Percentiles rank a stretch among this genome's conserved stretches.
These are phyloP conservation scores for Phortica okadai DNA, from an alignment of 2,888 invertebrate species.

Conservation along the genomic window DNA sequence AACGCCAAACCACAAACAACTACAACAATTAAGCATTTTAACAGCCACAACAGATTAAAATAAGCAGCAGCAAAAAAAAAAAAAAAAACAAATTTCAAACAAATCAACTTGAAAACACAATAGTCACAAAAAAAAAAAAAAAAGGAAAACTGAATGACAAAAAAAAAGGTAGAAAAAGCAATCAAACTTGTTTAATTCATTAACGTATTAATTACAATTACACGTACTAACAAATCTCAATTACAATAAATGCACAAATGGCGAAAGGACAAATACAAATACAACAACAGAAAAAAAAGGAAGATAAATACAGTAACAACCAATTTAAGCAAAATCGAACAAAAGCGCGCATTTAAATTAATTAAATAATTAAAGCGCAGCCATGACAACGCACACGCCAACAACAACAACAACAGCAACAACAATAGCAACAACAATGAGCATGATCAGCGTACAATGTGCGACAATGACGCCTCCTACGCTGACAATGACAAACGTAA, in stretches of 20 bases:
- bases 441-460: too few species aligned
- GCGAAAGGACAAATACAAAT: neutral
- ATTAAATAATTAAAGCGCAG: conserved; percentile 52
- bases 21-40: conserved; percentile 31
- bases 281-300: neutral
- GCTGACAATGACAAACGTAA: conserved; percentile 26
- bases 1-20: conserved; percentile 19
- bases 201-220: conserved; percentile 33
- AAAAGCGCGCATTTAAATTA: conserved; percentile 45
- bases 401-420: neutral
- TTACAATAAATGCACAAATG: conserved; percentile 16
- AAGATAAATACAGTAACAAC: conserved; percentile 20
- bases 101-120: conserved; percentile 24
- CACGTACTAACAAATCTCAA: conserved; percentile 25
- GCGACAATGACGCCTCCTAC: too few species aligned
- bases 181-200: conserved; percentile 30
- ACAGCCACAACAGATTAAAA: conserved; percentile 24
- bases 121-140: conserved; percentile 4
- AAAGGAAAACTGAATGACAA: neutral
- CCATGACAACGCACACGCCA: conserved; percentile 8
- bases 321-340: conserved; percentile 34
- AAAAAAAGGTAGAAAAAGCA: conserved; percentile 7
- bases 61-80: neutral
- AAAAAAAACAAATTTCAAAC: conserved; percentile 12
- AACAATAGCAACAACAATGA: neutral